These are phyloP conservation scores for Ctenicera cuprea DNA, from an alignment of 2,888 invertebrate species.

Conservation along the genomic window DNA sequence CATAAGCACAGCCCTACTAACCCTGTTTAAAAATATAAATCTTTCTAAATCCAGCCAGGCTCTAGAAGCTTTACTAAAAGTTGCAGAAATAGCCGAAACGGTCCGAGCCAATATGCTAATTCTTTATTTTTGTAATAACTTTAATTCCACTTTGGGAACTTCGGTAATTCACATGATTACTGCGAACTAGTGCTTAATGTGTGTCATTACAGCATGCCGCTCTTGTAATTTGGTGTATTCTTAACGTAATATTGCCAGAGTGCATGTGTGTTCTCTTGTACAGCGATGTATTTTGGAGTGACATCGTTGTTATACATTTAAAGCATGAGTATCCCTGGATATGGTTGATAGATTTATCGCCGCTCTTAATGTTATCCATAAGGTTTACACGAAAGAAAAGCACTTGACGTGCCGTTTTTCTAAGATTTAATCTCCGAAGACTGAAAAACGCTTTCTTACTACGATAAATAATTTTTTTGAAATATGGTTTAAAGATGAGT, in stretches of 20 bases:
- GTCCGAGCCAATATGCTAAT: not conserved
- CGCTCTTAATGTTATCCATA: not conserved
- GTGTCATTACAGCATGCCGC: not conserved
- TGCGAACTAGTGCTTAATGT: not conserved
- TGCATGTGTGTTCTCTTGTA: not conserved
- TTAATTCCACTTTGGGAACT: not conserved
- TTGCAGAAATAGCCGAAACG: not conserved
- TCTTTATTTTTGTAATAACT: not conserved
- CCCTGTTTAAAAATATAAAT: conserved; percentile 7
- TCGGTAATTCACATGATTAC: not conserved
- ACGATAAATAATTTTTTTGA: too few relatives aligned
- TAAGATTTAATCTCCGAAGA: not conserved
- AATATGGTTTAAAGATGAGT: too few relatives aligned
- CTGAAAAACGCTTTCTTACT: not conserved
- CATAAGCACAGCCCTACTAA: not conserved
- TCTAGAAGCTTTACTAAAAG: conserved; percentile 4
- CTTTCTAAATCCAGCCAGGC: conserved; percentile 2
- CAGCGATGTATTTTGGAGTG: not conserved
- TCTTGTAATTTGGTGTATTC: not conserved
- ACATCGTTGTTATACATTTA: conserved; percentile 2
- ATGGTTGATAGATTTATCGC: conserved; percentile 12
- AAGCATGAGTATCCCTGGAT: conserved; percentile 9
- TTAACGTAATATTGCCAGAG: not conserved
- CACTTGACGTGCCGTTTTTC: conserved; percentile 7
- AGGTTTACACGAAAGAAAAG: not conserved